Conservation (phyloP, 2,888 invertebrate genomes). For the Eumerus sabulonum region DNA sequence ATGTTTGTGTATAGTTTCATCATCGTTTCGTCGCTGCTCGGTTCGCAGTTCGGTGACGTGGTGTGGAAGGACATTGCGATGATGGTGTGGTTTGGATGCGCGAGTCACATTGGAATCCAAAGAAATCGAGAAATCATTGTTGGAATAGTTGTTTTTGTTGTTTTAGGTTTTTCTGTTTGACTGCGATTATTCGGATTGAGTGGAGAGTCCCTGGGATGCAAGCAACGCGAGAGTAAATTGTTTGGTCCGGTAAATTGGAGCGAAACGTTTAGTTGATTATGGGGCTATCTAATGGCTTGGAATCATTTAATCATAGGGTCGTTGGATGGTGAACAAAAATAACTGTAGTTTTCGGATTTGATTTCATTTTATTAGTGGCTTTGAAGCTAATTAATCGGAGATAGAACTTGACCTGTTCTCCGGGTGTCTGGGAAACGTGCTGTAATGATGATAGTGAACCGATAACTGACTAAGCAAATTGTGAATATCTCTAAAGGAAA, state of each 20-base stretch:
- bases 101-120: slow-evolving; percentile 57
- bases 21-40: slow-evolving; percentile 17
- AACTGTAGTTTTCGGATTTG: slow-evolving; percentile 57
- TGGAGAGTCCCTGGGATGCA: not conserved
- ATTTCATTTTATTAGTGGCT: slow-evolving; percentile 38
- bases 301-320: slow-evolving; percentile 65
- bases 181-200: slow-evolving; percentile 36
- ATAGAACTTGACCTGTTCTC: slow-evolving; percentile 19
- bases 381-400: slow-evolving; percentile 47
- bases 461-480: slow-evolving; percentile 21
- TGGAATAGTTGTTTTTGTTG: slow-evolving; percentile 9
- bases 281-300: slow-evolving; percentile 65
- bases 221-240: slow-evolving; percentile 41
- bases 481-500: too few species aligned
- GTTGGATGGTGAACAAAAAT: slow-evolving; percentile 53
- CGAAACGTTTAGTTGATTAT: slow-evolving; percentile 69
- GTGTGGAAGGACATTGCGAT: slow-evolving; percentile 39
- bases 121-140: slow-evolving; percentile 34
- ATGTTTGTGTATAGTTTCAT: slow-evolving; percentile 51
- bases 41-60: not conserved
- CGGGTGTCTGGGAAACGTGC: slow-evolving; percentile 12
- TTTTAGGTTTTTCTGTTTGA: not conserved
- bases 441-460: slow-evolving; percentile 9
- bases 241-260: slow-evolving; percentile 69
- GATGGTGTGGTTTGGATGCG: slow-evolving; percentile 26